Evolutionary conservation across 2,797 vertebrate genomes (phyloP).

Genomic region (Lepus oiostolus): DNA sequence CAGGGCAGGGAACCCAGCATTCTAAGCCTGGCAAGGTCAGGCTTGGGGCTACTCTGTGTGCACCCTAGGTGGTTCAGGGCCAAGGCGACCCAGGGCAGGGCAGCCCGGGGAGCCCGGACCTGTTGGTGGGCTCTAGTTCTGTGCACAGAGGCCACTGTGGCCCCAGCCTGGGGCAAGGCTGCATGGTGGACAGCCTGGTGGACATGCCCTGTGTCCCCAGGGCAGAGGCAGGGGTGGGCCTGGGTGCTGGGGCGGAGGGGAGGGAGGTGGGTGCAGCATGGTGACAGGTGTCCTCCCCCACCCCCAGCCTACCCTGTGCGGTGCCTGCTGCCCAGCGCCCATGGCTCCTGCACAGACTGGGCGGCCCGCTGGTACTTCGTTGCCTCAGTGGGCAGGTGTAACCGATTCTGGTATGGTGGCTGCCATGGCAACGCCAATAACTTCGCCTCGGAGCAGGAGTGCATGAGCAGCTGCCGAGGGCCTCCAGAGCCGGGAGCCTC

Average conservation of each 20-base stretch:
- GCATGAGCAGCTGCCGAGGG: conserved; percentile 90
- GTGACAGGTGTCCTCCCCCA: neutral
- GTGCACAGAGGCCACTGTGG: neutral
- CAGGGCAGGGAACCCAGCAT: neutral
- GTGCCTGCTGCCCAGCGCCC: conserved; percentile 94
- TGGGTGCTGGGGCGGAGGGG: neutral
- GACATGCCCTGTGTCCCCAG: neutral
- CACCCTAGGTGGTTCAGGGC: neutral
- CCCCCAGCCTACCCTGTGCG: conserved; percentile 87
- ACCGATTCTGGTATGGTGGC: conserved; percentile 96
- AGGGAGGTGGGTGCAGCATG: neutral
- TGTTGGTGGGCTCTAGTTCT: neutral
- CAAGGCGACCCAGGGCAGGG: too few species aligned
- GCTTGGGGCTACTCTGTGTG: neutral
- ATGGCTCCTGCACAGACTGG: conserved; percentile 94
- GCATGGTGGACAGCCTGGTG: neutral
- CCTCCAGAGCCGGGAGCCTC: conserved; percentile 20
- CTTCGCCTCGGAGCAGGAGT: conserved; percentile 93
- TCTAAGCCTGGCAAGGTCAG: accelerated
- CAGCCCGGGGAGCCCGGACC: neutral
- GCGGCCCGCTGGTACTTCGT: conserved; percentile 93
- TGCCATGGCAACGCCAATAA: conserved; percentile 97
- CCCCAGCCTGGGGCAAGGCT: neutral
- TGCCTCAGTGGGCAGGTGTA: conserved; percentile 90
- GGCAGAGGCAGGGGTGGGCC: neutral